Percentiles rank a stretch among this genome's conserved stretches.
Evolutionary conservation across 2,888 invertebrate genomes (phyloP).

Genomic region (Epinotia demarniana): DNA sequence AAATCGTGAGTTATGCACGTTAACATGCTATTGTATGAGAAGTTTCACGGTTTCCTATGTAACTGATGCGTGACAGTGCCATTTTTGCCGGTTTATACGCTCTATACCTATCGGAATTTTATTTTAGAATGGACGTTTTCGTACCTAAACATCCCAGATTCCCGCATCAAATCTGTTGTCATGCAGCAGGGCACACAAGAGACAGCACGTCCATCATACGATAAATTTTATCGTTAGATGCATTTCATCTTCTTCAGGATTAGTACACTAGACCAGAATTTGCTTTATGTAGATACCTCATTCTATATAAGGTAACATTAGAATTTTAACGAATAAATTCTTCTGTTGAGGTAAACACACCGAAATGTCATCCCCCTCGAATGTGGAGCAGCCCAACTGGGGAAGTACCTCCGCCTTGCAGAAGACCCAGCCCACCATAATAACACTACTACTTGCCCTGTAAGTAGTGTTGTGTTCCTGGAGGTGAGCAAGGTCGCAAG

Average conservation of each 20-base stretch:
- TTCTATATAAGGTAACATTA: too few relatives aligned
- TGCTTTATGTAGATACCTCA: background rate
- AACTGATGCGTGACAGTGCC: background rate
- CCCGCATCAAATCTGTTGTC: background rate
- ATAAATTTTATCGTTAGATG: background rate
- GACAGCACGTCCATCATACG: background rate
- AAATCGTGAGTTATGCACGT: conserved; percentile 4
- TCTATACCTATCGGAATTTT: background rate
- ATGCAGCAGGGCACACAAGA: background rate
- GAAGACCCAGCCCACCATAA: too few relatives aligned
- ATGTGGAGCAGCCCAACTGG: too few relatives aligned
- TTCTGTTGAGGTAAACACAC: too few relatives aligned
- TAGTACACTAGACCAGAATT: background rate
- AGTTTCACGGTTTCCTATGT: conserved; percentile 12
- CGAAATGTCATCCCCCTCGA: too few relatives aligned
- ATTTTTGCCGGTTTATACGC: background rate
- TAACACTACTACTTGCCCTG: too few relatives aligned
- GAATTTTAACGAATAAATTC: too few relatives aligned
- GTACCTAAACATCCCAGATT: background rate
- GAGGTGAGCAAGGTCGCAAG: too few relatives aligned
- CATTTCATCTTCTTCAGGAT: background rate
- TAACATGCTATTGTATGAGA: conserved; percentile 11
- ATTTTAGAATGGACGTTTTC: background rate
- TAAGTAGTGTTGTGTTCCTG: too few relatives aligned
- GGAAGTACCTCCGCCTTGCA: too few relatives aligned